These are phyloP conservation scores for Drosophila atripex DNA, from an alignment of 2,888 invertebrate genomes.

Conservation along the genomic window DNA sequence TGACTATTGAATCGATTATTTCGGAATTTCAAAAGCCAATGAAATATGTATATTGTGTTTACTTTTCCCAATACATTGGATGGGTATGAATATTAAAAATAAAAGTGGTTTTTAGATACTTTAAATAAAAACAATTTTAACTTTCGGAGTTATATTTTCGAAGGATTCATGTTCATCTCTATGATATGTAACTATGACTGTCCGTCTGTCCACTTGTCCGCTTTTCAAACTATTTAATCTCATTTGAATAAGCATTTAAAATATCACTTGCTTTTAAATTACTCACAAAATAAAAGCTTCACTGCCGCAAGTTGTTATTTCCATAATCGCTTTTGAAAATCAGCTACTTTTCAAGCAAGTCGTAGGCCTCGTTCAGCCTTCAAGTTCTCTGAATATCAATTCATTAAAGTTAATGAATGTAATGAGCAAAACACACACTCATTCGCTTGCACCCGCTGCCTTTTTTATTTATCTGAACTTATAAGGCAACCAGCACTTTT, in stretches of 20 bases:
- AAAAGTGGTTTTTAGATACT: background rate
- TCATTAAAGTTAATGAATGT: conserved; percentile 45
- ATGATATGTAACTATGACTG: too few species aligned
- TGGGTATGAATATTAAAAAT: conserved; percentile 5
- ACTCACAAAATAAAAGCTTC: conserved; percentile 6
- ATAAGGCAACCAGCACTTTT: conserved; percentile 30
- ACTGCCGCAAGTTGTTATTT: background rate
- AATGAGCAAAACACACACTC: conserved; percentile 37
- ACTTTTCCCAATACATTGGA: background rate
- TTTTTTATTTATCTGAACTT: conserved; percentile 43
- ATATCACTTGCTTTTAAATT: background rate
- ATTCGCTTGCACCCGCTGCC: conserved; percentile 7
- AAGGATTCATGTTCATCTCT: too few species aligned
- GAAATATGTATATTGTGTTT: conserved; percentile 21
- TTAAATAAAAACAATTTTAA: too few species aligned
- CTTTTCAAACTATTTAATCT: too few species aligned
- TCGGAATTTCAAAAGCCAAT: conserved; percentile 10
- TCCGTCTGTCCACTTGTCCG: too few species aligned
- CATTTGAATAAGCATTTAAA: background rate
- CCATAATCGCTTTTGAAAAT: conserved; percentile 1
- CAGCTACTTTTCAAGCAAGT: conserved; percentile 9
- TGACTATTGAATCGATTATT: conserved; percentile 5
- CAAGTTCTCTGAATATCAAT: conserved; percentile 30
- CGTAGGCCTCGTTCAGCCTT: conserved; percentile 36
- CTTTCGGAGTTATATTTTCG: too few species aligned